phyloP scores from a whole-genome alignment of 2,113 vertebrate genomes.

The Aegithalos caudatus region DNA sequence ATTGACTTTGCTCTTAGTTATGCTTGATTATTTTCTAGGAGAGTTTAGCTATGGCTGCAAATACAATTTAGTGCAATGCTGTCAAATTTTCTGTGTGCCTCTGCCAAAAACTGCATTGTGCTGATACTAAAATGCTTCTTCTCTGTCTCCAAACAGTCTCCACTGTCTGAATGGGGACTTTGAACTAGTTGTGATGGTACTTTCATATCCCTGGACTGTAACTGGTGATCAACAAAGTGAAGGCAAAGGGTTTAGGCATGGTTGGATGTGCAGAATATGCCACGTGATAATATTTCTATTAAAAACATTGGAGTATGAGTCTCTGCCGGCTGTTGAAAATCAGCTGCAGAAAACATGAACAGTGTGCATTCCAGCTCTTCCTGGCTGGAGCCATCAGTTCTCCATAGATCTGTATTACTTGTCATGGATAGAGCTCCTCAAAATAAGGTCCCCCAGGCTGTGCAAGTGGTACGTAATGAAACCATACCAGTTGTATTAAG shows the following conservation, averaged over 20 bases:
- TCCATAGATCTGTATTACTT: not conserved
- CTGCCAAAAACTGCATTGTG: not conserved
- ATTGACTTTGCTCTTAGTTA: not conserved
- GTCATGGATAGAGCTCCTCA: not conserved
- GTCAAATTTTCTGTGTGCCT: not conserved
- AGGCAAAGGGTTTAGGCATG: not conserved
- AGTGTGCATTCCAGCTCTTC: not conserved
- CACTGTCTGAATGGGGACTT: not conserved
- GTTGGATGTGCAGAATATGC: not conserved
- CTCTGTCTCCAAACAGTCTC: not conserved
- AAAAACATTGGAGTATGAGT: not conserved
- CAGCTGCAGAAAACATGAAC: not conserved
- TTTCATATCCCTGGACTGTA: not conserved
- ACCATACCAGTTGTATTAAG: not conserved
- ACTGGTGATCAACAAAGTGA: not conserved
- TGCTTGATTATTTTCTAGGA: not conserved
- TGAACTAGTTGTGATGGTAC: not conserved
- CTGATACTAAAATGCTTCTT: not conserved
- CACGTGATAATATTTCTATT: not conserved
- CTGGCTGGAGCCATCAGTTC: not conserved
- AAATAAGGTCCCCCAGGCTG: not conserved
- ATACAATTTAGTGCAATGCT: not conserved
- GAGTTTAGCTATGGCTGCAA: not conserved
- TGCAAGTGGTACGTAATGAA: not conserved
- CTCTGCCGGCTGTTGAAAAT: not conserved